Base-by-base conservation (phyloP, 2,888 invertebrate genomes). In the Lasius platythorax region DNA sequence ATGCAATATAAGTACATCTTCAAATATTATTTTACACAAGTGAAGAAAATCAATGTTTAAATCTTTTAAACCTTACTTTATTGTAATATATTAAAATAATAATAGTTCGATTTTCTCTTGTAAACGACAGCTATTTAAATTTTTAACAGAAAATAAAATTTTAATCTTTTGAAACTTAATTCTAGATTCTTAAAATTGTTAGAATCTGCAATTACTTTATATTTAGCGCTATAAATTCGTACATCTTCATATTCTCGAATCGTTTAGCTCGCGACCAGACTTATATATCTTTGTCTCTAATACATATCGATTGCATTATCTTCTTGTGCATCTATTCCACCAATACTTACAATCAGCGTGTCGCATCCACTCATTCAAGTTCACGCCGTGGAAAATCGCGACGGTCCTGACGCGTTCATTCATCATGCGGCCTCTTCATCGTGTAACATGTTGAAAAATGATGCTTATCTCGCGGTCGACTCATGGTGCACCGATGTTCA, bases 401-500 rank as follows among this genome's bases (percentile, higher is more conserved):
- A 50, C 73, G n/a, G 30, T 15, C 43, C 73, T 56, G 37, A 53
- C 46, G 63, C 73, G 70, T 70, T 88, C 91, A 90, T 91, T 89
- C 85, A 91, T 91, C 91, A 91, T 75, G 50, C 86, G 67, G 83
- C n/a, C 63, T 66, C 67, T 67, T 84, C 83, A 61, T 76, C 87
- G 82, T 82, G 86, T 84, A 86, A 83, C 85, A 76, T 87, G 87
- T 85, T 91, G 90, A 91, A 91, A 91, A 91, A 90, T 91, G 91
- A 91, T 91, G 68, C 75, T 90, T 91, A 90, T 91, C 91, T 91
- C 66, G 37, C 72, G 83, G 85, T 68, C 82, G 53, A 84, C 87
- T 90, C 86, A 84, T 67, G 53, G 75, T 58, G 58, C 86, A 84
- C 85, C 88, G 82, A 76, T 89, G 88, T 90, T 88, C 91, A 84